Base-by-base conservation (phyloP, 92 coral and sea anemone genomes). In the Epizoanthus scotinus region DNA sequence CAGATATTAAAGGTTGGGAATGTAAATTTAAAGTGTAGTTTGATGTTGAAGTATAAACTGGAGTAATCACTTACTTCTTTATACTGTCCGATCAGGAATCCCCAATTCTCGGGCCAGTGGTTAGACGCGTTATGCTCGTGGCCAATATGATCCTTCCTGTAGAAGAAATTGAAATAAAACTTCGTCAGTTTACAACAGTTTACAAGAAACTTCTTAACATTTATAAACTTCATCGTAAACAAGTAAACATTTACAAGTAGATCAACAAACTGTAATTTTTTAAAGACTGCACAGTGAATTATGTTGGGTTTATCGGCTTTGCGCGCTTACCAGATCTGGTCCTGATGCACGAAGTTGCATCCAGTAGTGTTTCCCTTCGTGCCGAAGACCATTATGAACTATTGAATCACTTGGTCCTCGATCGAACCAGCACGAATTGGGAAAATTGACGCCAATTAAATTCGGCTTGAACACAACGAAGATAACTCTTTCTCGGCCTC, bases 91-190 rank as follows among this genome's bases (percentile, higher is more conserved):
- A 93, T 89, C 15, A 96, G 89, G 68, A 96, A 96, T 12, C 99
- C 99, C 99, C 99, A 96, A 69, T 93, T 89, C 8, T 87, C 83
- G 3, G 99, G 94, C 99, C 99, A 96, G 57, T 94, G 86, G 56
- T 87, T 87, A 18, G 98, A 87, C 0, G 99, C 96, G 34, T 86
- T 92, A 57, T 90, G 92, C 38, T 96, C 99, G 67, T 96, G 97
- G 3, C 93, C 97, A 14, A 96, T 85, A 71, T 96, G 99, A 59
- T 96, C 99, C 78, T 93, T 96, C 99, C 99, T 96, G 78, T 71
- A 34, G 34, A 58, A 12, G 47, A 3, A 64, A 65, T 18, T 53
- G 8, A 3, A 40, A 75, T 44, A 20, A 34, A 21, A 17, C 38
- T 21, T 75, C 18, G 22, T 50, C 40, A 28, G 38, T 56, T 55